Evolutionary conservation across 1,140 invertebrate species (phyloP), one percentile per base, ranked within the genome.

Genomic region (Cataglyphis hispanica): DNA sequence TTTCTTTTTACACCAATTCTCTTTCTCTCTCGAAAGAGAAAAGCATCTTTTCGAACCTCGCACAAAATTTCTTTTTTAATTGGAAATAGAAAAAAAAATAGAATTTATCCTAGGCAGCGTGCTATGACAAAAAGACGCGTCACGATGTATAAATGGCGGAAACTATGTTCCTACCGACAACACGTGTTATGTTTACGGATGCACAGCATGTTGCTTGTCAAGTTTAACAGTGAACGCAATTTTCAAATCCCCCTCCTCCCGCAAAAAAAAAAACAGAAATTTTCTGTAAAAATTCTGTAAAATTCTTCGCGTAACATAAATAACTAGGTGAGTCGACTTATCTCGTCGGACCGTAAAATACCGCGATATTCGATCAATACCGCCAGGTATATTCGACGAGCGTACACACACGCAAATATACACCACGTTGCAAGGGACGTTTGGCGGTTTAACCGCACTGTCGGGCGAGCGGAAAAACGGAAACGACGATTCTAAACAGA

Each of bases 281-380:
- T 58, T 40, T 3, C 4, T 13, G 16, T 10, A 31, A 72, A 22
- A 43, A n/a, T 60, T 0, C 2, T 19, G 37, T n/a, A n/a, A n/a
- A n/a, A 67, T 69, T 74, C 6, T 58, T 22, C 11, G 13, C 16
- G 13, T 60, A 43, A 58, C 7, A 1, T 7, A 19, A 40, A 69
- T 72, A 72, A 60, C 37, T 60, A 61, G 25, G 43, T 37, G 43
- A 60, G 27, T 40, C 46, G 60, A 63, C 75, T 90, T 90, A 85
- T 50, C 46, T 90, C 85, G 74, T 67, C 40, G 60, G 27, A 25
- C 56, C 22, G 60, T 64, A 86, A 90, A 90, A 89, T 89, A 84
- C 50, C 58, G 58, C 85, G 85, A 90, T 90, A 90, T 90, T 90
- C 88, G 89, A 90, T 90, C 89, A 90, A 90, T 90, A 90, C 67